Evolutionary conservation across 1,140 invertebrate species (phyloP).

Genomic region (Mizuhopecten yessoensis): DNA sequence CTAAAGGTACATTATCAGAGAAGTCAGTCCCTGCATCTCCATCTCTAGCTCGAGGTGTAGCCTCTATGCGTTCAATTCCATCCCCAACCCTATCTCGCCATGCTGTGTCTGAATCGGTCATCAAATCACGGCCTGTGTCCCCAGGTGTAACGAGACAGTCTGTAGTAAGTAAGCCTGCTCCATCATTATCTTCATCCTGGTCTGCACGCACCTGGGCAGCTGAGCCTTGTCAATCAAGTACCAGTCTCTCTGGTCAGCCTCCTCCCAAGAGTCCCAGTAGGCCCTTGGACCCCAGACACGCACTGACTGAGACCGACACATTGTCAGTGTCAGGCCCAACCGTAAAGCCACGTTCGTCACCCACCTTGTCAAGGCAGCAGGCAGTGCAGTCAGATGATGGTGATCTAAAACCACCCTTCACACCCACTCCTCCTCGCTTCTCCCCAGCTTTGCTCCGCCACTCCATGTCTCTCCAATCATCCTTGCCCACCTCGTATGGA

Average conservation of each 20-base stretch:
- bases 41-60: background rate
- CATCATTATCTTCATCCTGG: background rate
- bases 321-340: background rate
- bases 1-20: background rate
- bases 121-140: background rate
- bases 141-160: background rate
- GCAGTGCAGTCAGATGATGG: slow-evolving; percentile 8
- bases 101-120: background rate
- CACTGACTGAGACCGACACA: background rate
- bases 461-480: background rate
- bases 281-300: background rate
- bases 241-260: background rate
- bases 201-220: background rate
- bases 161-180: background rate
- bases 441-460: background rate
- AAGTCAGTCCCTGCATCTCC: background rate
- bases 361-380: background rate
- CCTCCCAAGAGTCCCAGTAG: background rate
- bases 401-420: background rate
- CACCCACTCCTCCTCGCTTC: slow-evolving; percentile 9
- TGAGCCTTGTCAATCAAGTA: background rate
- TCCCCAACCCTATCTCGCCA: background rate
- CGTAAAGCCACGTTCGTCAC: background rate
- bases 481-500: background rate
- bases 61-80: background rate